Base-by-base conservation (phyloP, 2,888 invertebrate genomes). In the Acleris cristana region DNA sequence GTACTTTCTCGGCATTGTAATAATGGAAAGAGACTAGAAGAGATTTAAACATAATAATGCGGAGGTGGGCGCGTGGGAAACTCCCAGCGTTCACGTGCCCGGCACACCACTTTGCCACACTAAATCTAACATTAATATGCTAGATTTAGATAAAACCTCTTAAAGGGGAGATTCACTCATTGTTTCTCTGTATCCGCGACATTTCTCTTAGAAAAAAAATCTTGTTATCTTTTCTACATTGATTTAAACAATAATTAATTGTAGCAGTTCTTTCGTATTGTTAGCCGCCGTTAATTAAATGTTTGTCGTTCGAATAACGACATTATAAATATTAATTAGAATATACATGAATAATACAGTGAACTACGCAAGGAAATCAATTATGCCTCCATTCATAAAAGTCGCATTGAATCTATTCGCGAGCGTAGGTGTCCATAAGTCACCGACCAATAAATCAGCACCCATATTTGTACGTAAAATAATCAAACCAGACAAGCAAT, bases 1-100 rank as follows among this genome's bases (percentile, higher is more conserved):
- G 82, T 87, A 90, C 91, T 92, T 92, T 92, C 92, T 86, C 90
- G 83, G 86, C 86, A 84, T 86, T 83, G 85, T 87, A 90, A 89
- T 91, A 92, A 90, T 88, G 85, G 85, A 89, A 90, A 87, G 86
- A 90, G 87, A 89, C 86, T 89, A 78, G 83, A 85, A 89, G 89
- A 91, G 89, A 90, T 91, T 90, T 90, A 87, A 90, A 90, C 90
- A 92, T 92, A 91, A 91, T 92, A 83, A 88, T 88, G 90, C 85
- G 90, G 89, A 90, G 92, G 92, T 90, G 92, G 89, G 80, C 85
- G 89, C 92, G 92, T 92, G 92, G 92, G 92, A 92, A 92, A 84
- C 91, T 92, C 92, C 91, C 92, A 92, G 91, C 86, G 88, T 87
- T 91, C 89, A 89, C 87, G 88, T 89, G 88, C 86, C 84, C 79